Evolutionary conservation across 2,888 invertebrate genomes (phyloP).

Genomic region (Dasypolia templi): DNA sequence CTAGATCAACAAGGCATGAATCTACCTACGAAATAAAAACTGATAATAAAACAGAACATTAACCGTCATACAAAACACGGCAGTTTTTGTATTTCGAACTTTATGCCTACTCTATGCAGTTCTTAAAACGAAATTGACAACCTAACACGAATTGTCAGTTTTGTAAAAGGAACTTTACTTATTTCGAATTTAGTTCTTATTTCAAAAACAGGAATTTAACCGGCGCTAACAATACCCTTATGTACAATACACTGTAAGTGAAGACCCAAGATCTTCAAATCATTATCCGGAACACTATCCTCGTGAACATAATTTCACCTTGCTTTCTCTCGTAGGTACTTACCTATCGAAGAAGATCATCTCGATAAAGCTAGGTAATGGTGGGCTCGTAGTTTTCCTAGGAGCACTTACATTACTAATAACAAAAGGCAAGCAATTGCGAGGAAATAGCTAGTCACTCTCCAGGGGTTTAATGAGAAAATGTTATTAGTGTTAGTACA

Average conservation of each 20-base stretch:
- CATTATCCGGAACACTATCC: slow-evolving; percentile 55
- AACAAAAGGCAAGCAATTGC: slow-evolving; percentile 54
- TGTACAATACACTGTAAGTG: slow-evolving; percentile 28
- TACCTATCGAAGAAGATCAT: slow-evolving; percentile 68
- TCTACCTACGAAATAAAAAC: no score
- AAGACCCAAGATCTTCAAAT: slow-evolving; percentile 57
- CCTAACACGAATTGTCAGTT: no score
- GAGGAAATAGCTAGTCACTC: slow-evolving; percentile 42
- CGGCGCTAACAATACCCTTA: slow-evolving; percentile 31
- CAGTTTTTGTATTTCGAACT: no score
- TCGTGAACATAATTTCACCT: slow-evolving; percentile 61
- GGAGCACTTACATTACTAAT: slow-evolving; percentile 63
- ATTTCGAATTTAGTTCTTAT: no score
- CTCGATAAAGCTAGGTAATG: slow-evolving; percentile 59
- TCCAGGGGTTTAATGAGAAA: slow-evolving; percentile 51
- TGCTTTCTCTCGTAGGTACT: slow-evolving; percentile 61
- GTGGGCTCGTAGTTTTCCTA: slow-evolving; percentile 62
- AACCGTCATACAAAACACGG: no score
- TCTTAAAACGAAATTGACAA: no score
- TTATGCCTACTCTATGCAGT: no score
- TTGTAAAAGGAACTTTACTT: no score
- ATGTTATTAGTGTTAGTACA: slow-evolving; percentile 31
- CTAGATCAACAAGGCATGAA: no score
- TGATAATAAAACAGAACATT: slow-evolving; percentile 17
- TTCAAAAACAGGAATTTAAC: no score